Conservation (phyloP, 2,888 invertebrate species). For the Mongoloraphidia duomilia region DNA sequence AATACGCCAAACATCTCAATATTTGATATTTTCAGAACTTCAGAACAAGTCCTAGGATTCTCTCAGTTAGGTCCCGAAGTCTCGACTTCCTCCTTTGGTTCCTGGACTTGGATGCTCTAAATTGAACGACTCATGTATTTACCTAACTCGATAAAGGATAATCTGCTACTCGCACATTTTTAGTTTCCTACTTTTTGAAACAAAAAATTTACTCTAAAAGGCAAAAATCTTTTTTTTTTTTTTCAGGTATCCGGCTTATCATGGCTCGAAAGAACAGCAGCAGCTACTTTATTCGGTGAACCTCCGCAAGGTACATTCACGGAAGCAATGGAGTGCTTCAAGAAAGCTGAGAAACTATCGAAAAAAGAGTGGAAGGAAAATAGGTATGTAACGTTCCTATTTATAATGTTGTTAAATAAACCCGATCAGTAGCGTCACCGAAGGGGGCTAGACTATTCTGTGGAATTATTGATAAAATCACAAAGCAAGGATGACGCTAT, state of each 20-base stretch:
- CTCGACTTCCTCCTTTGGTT: no score
- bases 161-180: not conserved
- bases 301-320: slow-evolving; percentile 44
- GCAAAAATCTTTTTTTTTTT: slow-evolving; percentile 15
- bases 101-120: no score
- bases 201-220: not conserved
- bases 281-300: slow-evolving; percentile 45
- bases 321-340: slow-evolving; percentile 43
- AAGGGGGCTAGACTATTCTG: no score
- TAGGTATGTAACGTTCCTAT: slow-evolving; percentile 20
- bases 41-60: no score
- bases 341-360: slow-evolving; percentile 35
- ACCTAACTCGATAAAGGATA: not conserved
- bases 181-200: not conserved
- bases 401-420: no score
- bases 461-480: no score
- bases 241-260: slow-evolving; percentile 30
- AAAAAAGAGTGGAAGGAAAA: slow-evolving; percentile 43
- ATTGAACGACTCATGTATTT: not conserved
- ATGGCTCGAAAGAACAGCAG: slow-evolving; percentile 52
- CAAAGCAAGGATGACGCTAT: no score
- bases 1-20: no score
- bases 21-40: no score
- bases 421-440: no score
- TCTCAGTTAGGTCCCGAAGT: no score